A percentile compares a stretch with the other conserved stretches of the same genome.
These are phyloP conservation scores for Zaprionus taronus DNA, from an alignment of 1,140 invertebrate species.

Conservation along the genomic window DNA sequence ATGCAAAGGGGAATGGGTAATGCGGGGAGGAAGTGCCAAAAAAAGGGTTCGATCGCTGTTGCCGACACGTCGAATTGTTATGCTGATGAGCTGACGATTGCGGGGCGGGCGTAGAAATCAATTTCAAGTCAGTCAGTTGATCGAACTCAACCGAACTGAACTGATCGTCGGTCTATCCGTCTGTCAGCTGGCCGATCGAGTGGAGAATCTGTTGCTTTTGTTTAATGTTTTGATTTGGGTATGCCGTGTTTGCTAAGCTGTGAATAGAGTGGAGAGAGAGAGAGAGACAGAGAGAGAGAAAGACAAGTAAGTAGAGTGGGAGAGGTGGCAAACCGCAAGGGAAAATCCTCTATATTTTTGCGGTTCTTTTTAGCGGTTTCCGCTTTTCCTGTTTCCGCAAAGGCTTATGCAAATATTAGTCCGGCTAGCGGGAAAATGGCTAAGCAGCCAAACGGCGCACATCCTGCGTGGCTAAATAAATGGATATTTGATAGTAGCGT, in stretches of 20 bases:
- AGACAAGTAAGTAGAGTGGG: not conserved
- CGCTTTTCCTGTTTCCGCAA: constrained; percentile 61
- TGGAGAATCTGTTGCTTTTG: constrained; percentile 60
- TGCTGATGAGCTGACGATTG: constrained; percentile 60
- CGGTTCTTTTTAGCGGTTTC: constrained; percentile 37
- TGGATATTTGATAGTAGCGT: constrained; percentile 64
- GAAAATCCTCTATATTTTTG: not conserved
- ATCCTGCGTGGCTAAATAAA: constrained; percentile 55
- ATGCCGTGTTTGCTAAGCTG: constrained; percentile 64
- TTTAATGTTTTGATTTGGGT: constrained; percentile 60
- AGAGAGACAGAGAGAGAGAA: constrained; percentile 1
- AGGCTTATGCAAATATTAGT: constrained; percentile 73
- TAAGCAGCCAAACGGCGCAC: constrained; percentile 7
- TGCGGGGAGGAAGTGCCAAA: constrained; percentile 39
- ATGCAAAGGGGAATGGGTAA: constrained; percentile 13
- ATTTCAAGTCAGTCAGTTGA: constrained; percentile 47
- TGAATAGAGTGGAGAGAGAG: constrained; percentile 30
- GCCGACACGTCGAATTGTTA: constrained; percentile 49
- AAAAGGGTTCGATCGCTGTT: constrained; percentile 49
- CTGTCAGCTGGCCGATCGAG: constrained; percentile 26
- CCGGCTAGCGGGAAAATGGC: constrained; percentile 20
- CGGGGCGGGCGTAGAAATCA: constrained; percentile 62
- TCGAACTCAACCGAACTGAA: constrained; percentile 3
- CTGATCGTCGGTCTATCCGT: constrained; percentile 2
- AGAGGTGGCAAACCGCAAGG: constrained; percentile 17